Evolutionary conservation across 1,140 invertebrate species (phyloP).

Genomic region (Conus betulinus): DNA sequence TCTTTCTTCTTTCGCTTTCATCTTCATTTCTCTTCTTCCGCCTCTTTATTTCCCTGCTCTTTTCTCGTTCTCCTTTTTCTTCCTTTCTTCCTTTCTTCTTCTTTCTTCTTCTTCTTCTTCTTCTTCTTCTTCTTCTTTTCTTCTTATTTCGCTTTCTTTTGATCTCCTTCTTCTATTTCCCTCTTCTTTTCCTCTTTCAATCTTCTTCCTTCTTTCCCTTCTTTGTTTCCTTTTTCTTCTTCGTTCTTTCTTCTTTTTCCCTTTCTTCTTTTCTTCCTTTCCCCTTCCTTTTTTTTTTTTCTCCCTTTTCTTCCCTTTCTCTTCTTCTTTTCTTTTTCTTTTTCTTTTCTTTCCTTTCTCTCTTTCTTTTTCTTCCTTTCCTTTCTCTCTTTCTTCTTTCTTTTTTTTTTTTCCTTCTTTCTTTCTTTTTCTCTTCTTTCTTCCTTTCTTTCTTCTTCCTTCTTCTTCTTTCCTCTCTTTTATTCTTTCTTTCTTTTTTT

Average conservation of each 20-base stretch:
- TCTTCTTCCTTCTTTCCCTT: neutral
- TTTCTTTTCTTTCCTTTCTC: neutral
- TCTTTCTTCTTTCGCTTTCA: neutral
- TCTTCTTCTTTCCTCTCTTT: too few relatives aligned
- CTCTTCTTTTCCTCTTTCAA: too few relatives aligned
- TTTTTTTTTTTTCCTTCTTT: conserved; percentile 9
- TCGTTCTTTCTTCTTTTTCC: neutral
- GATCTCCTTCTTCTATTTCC: too few relatives aligned
- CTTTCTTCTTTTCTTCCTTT: neutral
- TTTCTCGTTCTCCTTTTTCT: neutral
- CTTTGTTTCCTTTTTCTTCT: neutral
- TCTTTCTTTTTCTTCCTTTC: neutral
- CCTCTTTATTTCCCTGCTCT: too few relatives aligned
- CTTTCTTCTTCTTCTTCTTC: neutral
- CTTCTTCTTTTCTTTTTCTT: neutral
- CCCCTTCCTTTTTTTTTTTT: neutral
- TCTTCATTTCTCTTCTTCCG: neutral
- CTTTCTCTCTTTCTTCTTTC: conserved; percentile 1
- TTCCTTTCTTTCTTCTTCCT: neutral
- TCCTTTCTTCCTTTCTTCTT: neutral
- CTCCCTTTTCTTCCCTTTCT: neutral
- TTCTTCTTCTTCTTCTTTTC: too few relatives aligned
- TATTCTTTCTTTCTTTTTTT: too few relatives aligned
- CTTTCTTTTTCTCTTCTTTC: neutral
- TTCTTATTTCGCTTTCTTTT: too few relatives aligned